Percentiles rank a stretch among this genome's conserved stretches.
These are phyloP conservation scores for Stigmatopora argus DNA, from an alignment of 2,113 vertebrate species.

Conservation along the genomic window DNA sequence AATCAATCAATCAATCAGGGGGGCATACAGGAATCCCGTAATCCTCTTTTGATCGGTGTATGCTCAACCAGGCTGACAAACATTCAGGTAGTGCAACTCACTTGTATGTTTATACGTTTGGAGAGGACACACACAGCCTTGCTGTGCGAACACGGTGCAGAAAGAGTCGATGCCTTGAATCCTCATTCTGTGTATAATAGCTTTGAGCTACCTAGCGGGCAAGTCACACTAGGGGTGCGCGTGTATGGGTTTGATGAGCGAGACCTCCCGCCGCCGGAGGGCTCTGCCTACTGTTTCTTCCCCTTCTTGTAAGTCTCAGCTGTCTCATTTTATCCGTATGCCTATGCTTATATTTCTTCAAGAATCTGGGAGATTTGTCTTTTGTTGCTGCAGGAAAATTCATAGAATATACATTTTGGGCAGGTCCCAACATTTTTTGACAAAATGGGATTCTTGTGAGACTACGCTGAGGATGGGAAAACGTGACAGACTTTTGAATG, in stretches of 20 bases:
- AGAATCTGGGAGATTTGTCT: neutral
- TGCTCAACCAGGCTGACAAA: neutral
- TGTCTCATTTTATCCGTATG: neutral
- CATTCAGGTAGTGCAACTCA: neutral
- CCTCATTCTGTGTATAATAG: neutral
- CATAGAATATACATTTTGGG: no score
- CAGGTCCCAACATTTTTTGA: no score
- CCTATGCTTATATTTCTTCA: neutral
- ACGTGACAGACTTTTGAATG: no score
- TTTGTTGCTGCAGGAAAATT: neutral
- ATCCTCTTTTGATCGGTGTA: neutral
- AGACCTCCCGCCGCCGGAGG: neutral
- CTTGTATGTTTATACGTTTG: neutral
- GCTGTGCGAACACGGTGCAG: neutral
- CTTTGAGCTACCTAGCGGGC: neutral
- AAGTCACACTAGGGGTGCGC: neutral
- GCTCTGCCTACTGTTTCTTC: neutral
- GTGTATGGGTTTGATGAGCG: neutral
- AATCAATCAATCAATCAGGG: neutral
- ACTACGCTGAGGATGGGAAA: no score
- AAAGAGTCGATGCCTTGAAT: neutral
- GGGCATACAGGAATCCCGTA: neutral
- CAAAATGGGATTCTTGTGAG: no score
- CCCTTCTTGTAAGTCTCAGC: neutral
- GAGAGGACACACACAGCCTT: neutral